Conservation (phyloP, 2,113 vertebrate genomes). For the Silurus meridionalis region DNA sequence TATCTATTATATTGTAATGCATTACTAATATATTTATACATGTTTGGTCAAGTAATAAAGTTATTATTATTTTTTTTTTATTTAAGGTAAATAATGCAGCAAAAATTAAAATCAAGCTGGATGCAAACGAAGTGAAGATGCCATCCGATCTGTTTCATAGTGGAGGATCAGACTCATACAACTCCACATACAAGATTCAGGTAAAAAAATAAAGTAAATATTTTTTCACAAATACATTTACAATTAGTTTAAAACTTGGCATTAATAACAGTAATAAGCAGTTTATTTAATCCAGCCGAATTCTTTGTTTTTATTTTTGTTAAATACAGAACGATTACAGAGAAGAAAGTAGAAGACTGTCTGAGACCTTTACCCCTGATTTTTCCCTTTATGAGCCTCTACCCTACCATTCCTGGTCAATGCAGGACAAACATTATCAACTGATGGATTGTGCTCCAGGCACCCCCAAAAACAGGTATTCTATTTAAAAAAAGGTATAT, state of each 20-base stretch:
- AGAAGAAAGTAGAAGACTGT: constrained; percentile 23
- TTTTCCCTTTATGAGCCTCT: constrained; percentile 48
- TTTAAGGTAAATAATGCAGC: constrained; percentile 58
- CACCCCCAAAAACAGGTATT: constrained; percentile 60
- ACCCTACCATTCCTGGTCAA: constrained; percentile 61
- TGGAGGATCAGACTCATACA: constrained; percentile 52
- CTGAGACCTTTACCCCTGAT: constrained; percentile 42
- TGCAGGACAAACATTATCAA: constrained; percentile 60
- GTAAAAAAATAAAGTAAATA: constrained; percentile 54
- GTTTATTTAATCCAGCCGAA: background rate
- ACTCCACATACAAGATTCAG: constrained; percentile 57
- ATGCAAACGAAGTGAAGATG: constrained; percentile 54
- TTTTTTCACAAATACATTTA: background rate
- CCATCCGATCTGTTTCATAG: constrained; percentile 61
- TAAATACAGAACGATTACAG: constrained; percentile 56
- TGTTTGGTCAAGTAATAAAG: background rate
- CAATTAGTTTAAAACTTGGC: background rate
- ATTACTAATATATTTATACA: background rate
- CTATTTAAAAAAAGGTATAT: too few species aligned
- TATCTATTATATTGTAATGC: background rate
- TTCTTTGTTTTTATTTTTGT: constrained; percentile 15
- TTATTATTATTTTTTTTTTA: background rate
- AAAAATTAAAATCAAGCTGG: constrained; percentile 52
- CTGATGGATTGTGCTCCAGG: constrained; percentile 53
- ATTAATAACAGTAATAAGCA: background rate